Conservation (phyloP, 1,140 invertebrate species). For the Penaeus indicus region DNA sequence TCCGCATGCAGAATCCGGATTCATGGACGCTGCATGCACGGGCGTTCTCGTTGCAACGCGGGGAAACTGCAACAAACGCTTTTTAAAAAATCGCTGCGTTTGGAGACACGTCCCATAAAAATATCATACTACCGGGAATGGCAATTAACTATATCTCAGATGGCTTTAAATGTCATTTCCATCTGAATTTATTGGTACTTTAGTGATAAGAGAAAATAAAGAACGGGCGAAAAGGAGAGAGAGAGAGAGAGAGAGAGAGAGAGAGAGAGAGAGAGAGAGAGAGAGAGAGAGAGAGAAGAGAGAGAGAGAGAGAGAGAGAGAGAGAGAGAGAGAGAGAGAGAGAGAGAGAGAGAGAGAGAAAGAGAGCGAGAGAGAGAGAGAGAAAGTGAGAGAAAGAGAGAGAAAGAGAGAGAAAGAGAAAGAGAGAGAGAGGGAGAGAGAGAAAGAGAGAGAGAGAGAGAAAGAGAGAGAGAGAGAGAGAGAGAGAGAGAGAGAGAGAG, state of each 20-base stretch:
- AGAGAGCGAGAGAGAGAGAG: slow-evolving; percentile 1
- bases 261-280: slow-evolving; percentile 11
- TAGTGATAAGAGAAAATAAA: slow-evolving; percentile 21
- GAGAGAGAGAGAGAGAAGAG: neutral
- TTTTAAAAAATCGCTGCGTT: too few species aligned
- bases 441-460: neutral
- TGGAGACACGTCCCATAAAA: too few species aligned
- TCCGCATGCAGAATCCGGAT: too few species aligned
- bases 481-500: slow-evolving; percentile 7
- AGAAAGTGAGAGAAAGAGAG: neutral
- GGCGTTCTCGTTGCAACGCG: too few species aligned
- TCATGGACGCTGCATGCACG: too few species aligned
- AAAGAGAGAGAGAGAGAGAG: slow-evolving; percentile 23
- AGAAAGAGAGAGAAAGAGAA: neutral
- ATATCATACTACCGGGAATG: neutral
- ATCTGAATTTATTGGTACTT: slow-evolving; percentile 47
- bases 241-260: slow-evolving; percentile 23
- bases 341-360: neutral
- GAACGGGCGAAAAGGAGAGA: neutral
- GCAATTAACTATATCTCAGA: slow-evolving; percentile 44
- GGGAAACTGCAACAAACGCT: too few species aligned
- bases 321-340: neutral
- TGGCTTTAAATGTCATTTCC: slow-evolving; percentile 39
- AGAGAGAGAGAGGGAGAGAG: neutral
- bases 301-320: slow-evolving; percentile 15